Evolutionary conservation across 2,888 invertebrate species (phyloP).

Genomic region (Thysanoteuthis rhombus): DNA sequence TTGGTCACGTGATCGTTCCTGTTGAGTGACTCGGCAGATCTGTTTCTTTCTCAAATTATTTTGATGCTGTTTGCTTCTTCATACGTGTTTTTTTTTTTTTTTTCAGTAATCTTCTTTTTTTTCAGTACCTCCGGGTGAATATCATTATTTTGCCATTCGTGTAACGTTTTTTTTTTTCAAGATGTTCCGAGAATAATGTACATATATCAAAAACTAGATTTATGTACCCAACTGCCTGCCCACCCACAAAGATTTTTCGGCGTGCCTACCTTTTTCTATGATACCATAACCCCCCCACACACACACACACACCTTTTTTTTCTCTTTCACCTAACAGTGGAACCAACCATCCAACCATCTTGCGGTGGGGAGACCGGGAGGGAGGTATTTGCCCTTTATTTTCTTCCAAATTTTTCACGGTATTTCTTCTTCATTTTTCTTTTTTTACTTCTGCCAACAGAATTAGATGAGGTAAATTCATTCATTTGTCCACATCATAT

Average conservation of each 20-base stretch:
- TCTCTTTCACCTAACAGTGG: too few relatives aligned
- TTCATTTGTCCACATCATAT: too few relatives aligned
- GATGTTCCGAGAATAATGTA: neutral
- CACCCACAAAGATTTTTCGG: neutral
- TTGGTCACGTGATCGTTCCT: too few relatives aligned
- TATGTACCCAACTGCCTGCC: neutral
- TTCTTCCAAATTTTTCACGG: neutral
- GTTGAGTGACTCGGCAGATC: too few relatives aligned
- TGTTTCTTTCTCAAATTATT: too few relatives aligned
- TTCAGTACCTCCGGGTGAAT: neutral
- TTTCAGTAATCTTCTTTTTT: neutral
- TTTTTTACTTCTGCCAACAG: too few relatives aligned
- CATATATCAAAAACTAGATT: neutral
- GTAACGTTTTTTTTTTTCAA: neutral
- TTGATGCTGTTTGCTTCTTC: neutral
- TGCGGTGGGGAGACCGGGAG: neutral
- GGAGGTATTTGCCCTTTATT: neutral
- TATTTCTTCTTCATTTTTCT: neutral
- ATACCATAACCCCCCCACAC: too few relatives aligned
- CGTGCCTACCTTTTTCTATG: neutral
- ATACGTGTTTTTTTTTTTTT: neutral
- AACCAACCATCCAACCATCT: neutral
- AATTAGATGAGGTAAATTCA: too few relatives aligned
- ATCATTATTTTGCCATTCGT: neutral
- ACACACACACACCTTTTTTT: too few relatives aligned